Conservation (phyloP, 2,888 invertebrate genomes). For the Endotricha flammealis region DNA sequence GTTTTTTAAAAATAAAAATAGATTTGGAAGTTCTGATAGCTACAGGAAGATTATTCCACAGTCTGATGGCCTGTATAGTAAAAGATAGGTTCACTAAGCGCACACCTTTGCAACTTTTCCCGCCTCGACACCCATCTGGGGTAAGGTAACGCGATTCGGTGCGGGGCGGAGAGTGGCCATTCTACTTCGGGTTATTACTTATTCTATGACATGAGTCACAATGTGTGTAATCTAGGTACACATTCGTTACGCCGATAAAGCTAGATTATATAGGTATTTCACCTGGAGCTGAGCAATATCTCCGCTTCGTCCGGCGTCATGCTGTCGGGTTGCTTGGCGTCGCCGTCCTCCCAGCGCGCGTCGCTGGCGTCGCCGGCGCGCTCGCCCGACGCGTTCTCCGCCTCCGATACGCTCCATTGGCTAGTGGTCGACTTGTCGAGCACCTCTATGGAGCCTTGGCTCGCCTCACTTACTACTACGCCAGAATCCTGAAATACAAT, state of each 20-base stretch:
- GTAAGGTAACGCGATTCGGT: too few relatives aligned
- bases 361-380: conserved; percentile 47
- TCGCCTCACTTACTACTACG: conserved; percentile 73
- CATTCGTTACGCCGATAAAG: background rate
- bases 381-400: conserved; percentile 71
- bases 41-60: too few relatives aligned
- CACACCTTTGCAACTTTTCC: too few relatives aligned
- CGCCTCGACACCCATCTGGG: too few relatives aligned
- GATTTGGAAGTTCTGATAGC: too few relatives aligned
- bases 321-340: conserved; percentile 69
- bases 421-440: conserved; percentile 77
- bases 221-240: background rate
- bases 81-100: too few relatives aligned
- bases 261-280: conserved; percentile 13
- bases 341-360: conserved; percentile 41
- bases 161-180: too few relatives aligned
- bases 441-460: conserved; percentile 76
- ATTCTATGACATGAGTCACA: too few relatives aligned
- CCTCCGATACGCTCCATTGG: conserved; percentile 76
- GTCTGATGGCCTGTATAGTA: too few relatives aligned
- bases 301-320: conserved; percentile 93
- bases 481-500: conserved; percentile 60
- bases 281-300: conserved; percentile 91
- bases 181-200: too few relatives aligned
- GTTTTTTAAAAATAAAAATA: too few relatives aligned